Percentiles rank a stretch among this genome's conserved stretches.
These are phyloP conservation scores for Casuarius casuarius DNA, from an alignment of 2,113 vertebrate species.

Conservation along the genomic window DNA sequence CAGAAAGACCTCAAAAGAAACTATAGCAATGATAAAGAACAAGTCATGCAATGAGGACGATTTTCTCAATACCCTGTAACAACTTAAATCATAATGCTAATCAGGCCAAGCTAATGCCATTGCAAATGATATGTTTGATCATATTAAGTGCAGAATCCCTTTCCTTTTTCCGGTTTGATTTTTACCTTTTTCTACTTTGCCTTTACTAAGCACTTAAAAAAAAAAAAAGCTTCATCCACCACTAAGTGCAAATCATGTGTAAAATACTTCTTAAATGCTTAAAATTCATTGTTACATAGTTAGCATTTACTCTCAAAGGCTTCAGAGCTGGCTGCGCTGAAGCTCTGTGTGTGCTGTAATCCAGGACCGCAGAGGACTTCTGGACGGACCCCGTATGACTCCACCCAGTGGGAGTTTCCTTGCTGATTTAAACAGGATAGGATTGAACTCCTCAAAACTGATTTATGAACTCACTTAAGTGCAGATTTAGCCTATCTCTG, in stretches of 20 bases:
- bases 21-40: not conserved
- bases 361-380: not conserved
- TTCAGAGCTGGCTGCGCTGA: not conserved
- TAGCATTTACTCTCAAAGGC: not conserved
- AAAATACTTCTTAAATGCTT: not conserved
- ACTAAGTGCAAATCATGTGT: not conserved
- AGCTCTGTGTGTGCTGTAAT: not conserved
- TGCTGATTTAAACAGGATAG: not conserved
- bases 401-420: not conserved
- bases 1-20: not conserved
- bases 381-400: not conserved
- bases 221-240: not conserved
- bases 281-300: not conserved
- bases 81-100: not conserved
- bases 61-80: not conserved
- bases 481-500: not conserved
- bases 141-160: not conserved
- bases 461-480: not conserved
- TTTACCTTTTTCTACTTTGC: not conserved
- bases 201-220: not conserved
- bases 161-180: not conserved
- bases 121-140: not conserved
- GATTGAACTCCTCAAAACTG: not conserved
- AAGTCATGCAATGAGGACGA: not conserved
- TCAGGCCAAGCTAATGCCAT: not conserved